phyloP scores from a whole-genome alignment of 2,888 invertebrate species.

The Platycheirus rosarum region DNA sequence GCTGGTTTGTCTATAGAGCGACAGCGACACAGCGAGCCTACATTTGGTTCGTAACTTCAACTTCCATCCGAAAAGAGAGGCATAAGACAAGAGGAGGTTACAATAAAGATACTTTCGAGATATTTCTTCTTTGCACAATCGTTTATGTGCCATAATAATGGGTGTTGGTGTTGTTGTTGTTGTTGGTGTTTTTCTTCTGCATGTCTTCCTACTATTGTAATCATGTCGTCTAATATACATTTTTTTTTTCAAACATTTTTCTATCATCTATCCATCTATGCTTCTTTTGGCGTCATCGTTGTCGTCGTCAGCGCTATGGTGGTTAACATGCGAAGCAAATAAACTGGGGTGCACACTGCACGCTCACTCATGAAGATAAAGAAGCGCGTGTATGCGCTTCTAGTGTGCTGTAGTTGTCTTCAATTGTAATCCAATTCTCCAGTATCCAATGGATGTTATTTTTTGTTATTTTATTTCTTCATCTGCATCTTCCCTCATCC shows the following conservation, averaged over 20 bases:
- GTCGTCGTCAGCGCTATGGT: conserved; percentile 3
- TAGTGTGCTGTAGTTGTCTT: conserved; percentile 40
- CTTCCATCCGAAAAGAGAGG: conserved; percentile 31
- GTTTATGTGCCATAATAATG: conserved; percentile 70
- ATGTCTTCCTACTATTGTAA: conserved; percentile 60
- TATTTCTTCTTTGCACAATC: conserved; percentile 72
- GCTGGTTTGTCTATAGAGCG: conserved; percentile 1
- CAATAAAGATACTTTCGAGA: conserved; percentile 70
- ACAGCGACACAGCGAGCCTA: conserved; percentile 23
- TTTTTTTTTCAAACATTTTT: conserved; percentile 14
- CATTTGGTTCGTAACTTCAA: background rate
- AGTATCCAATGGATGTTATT: conserved; percentile 48
- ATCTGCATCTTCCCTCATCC: conserved; percentile 19
- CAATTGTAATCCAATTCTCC: conserved; percentile 69
- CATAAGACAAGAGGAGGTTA: conserved; percentile 61
- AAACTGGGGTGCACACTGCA: conserved; percentile 39
- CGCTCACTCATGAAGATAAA: conserved; percentile 6
- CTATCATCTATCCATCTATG: conserved; percentile 33
- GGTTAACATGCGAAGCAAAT: conserved; percentile 38
- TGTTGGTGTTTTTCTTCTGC: conserved; percentile 37
- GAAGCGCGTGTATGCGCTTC: conserved; percentile 43
- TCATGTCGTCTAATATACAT: conserved; percentile 68
- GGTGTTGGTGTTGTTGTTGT: conserved; percentile 48
- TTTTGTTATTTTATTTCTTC: conserved; percentile 27
- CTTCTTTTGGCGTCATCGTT: conserved; percentile 31